Base-by-base conservation (phyloP, 2,113 vertebrate genomes). In the Megaptera novaeangliae region DNA sequence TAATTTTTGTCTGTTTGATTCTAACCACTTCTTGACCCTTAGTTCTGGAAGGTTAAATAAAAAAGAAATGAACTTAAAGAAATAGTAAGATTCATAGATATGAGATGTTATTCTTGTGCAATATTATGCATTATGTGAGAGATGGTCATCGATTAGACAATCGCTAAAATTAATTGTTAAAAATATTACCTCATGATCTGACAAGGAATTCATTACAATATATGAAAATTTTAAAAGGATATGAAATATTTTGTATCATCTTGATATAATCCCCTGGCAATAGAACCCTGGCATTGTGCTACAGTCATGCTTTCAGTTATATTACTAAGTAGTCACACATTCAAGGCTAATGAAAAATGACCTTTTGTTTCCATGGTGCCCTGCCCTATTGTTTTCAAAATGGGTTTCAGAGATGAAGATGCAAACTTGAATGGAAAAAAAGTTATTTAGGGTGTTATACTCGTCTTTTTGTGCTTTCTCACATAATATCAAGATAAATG, bases 221-320 rank as follows among this genome's bases (percentile, higher is more conserved):
- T 91, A 96, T 88, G 64, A 97, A 96, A 96, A 93, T 88, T 0
- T 0, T 81, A 97, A 84, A 63, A 93, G 57, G 4, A 74, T 93
- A 72, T 80, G 6, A 98, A 98, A 92, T 97, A 87, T 88, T 97
- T 63, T 81, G 14, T 96, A 96, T 98, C 97, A 90, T 97, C 98
- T 97, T 97, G 71, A 98, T 98, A 94, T 96, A 97, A 98, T 98
- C 97, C 98, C 97, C 88, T 98, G 97, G 95, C 97, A 98, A 96
- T 96, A 98, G 97, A 93, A 97, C 96, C 68, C 94, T 94, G 96
- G 97, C 90, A 97, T 87, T 92, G 66, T 96, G 90, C 88, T 97
- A 71, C 94, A 97, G 93, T 97, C 93, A 96, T 98, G 98, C 95
- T 98, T 99, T 98, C 97, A 98, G 98, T 98, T 98, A 98, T 64